Conservation (phyloP, 1,140 invertebrate genomes). For the Zaprionus vittiger region DNA sequence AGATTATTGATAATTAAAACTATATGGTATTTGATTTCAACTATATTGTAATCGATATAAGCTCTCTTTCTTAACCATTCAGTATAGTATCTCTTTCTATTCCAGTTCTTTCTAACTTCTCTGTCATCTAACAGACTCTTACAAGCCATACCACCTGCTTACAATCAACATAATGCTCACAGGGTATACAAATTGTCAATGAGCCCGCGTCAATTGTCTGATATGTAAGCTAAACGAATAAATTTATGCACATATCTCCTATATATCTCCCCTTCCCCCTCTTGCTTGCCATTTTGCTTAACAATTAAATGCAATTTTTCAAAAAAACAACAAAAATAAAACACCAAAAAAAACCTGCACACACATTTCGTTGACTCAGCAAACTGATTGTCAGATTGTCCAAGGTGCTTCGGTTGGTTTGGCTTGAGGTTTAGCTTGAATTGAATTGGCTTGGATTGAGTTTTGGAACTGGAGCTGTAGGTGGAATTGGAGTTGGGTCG, state of each 20-base stretch:
- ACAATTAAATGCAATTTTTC: conserved; percentile 80
- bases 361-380: conserved; percentile 72
- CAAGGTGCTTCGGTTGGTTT: conserved; percentile 60
- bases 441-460: conserved; percentile 23
- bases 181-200: conserved; percentile 67
- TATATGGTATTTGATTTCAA: too few species aligned
- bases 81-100: too few species aligned
- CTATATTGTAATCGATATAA: too few species aligned
- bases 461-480: not conserved
- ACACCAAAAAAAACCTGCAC: conserved; percentile 38
- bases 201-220: conserved; percentile 62
- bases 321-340: conserved; percentile 34
- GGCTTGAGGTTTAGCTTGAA: conserved; percentile 4
- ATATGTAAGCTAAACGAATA: conserved; percentile 53
- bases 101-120: not conserved
- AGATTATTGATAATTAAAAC: too few species aligned
- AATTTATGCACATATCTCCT: conserved; percentile 27
- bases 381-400: conserved; percentile 36
- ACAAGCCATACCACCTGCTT: not conserved
- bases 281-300: conserved; percentile 70
- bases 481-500: conserved; percentile 5
- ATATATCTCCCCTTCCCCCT: conserved; percentile 32
- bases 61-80: too few species aligned
- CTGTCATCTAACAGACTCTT: not conserved
- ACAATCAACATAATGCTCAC: not conserved